Evolutionary conservation across 2,888 invertebrate genomes (phyloP).

Genomic region (Lochmaea capreae): DNA sequence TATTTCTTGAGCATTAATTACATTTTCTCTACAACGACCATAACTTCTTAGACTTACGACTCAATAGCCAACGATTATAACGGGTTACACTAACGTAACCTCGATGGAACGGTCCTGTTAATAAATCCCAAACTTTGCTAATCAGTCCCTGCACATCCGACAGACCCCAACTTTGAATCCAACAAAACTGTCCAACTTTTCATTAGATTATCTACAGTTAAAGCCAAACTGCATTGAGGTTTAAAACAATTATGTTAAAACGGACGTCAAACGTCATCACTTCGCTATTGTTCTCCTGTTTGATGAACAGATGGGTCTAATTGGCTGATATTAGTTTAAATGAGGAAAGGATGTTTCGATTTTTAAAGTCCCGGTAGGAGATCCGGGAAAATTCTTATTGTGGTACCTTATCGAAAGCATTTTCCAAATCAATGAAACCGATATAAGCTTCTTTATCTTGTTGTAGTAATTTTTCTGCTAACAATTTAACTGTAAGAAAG

Average conservation of each 20-base stretch:
- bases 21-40: not conserved
- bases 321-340: slow-evolving; percentile 16
- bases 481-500: too few relatives aligned
- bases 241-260: slow-evolving; percentile 46
- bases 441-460: too few relatives aligned
- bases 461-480: too few relatives aligned
- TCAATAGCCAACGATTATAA: not conserved
- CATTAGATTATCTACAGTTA: slow-evolving; percentile 39
- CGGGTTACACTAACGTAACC: not conserved
- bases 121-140: slow-evolving; percentile 37
- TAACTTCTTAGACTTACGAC: not conserved
- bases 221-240: slow-evolving; percentile 28
- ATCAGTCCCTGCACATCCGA: slow-evolving; percentile 30
- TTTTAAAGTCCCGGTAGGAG: not conserved
- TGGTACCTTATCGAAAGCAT: too few relatives aligned
- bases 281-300: slow-evolving; percentile 38
- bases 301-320: slow-evolving; percentile 25
- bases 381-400: not conserved
- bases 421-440: too few relatives aligned
- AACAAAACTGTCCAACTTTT: slow-evolving; percentile 39
- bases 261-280: slow-evolving; percentile 46
- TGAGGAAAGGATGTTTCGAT: slow-evolving; percentile 15
- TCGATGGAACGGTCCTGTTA: slow-evolving; percentile 12
- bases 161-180: slow-evolving; percentile 27
- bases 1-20: too few relatives aligned